Conservation (phyloP, 1,140 invertebrate species). For the Anagrus nilaparvatae region DNA sequence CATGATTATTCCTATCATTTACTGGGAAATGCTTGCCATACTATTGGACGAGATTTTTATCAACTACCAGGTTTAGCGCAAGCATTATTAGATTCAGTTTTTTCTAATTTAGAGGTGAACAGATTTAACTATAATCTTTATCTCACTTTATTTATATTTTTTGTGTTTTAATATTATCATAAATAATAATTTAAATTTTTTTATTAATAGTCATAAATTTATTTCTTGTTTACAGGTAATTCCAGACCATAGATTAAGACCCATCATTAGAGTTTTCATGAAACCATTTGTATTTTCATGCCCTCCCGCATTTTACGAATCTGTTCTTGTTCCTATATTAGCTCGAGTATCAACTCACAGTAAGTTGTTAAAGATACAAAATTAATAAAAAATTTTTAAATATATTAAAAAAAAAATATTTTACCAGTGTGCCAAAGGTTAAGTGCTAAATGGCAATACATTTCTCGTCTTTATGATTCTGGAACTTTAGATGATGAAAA, state of each 20-base stretch:
- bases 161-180: background rate
- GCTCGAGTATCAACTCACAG: constrained; percentile 66
- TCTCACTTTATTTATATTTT: constrained; percentile 6
- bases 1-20: constrained; percentile 70
- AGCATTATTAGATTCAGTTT: constrained; percentile 53
- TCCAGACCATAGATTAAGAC: constrained; percentile 75
- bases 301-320: constrained; percentile 63
- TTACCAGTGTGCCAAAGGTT: constrained; percentile 63
- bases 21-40: constrained; percentile 62
- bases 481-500: constrained; percentile 67
- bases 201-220: constrained; percentile 7
- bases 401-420: constrained; percentile 10
- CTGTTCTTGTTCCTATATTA: constrained; percentile 67
- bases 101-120: constrained; percentile 56
- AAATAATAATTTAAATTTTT: constrained; percentile 14
- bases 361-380: constrained; percentile 34
- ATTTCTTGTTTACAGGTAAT: constrained; percentile 42
- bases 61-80: constrained; percentile 52
- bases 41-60: constrained; percentile 75
- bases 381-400: background rate
- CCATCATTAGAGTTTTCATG: constrained; percentile 73
- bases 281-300: constrained; percentile 79
- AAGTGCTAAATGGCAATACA: constrained; percentile 67
- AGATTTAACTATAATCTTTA: constrained; percentile 7
- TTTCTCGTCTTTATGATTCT: constrained; percentile 62